phyloP scores from a whole-genome alignment of 2,888 invertebrate species.

The Xylota sylvarum region DNA sequence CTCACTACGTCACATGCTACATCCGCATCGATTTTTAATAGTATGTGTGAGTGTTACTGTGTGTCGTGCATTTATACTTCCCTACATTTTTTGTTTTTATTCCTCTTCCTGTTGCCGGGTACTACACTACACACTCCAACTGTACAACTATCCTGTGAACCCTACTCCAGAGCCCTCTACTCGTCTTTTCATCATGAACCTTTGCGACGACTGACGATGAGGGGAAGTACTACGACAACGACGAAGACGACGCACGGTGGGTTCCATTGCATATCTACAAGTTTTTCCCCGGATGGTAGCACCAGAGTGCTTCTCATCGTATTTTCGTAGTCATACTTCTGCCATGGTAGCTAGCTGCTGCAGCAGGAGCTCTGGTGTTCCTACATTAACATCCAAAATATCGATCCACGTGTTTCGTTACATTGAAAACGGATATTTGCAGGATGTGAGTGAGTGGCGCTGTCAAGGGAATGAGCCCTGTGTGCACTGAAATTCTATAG shows the following conservation, averaged over 20 bases:
- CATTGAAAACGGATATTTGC: constrained; percentile 71
- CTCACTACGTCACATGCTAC: constrained; percentile 11
- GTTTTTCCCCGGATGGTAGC: constrained; percentile 23
- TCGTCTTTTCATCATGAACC: constrained; percentile 44
- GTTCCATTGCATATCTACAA: constrained; percentile 52
- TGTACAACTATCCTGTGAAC: constrained; percentile 33
- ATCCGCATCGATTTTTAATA: constrained; percentile 14
- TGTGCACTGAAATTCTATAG: constrained; percentile 35
- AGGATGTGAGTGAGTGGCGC: constrained; percentile 63
- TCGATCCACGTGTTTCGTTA: constrained; percentile 72
- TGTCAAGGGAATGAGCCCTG: constrained; percentile 61
- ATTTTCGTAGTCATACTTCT: constrained; percentile 36
- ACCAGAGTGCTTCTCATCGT: constrained; percentile 22
- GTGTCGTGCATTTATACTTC: constrained; percentile 21
- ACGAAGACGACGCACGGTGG: neutral
- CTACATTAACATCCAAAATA: constrained; percentile 66
- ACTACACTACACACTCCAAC: neutral
- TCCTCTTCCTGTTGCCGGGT: constrained; percentile 41
- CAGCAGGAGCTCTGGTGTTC: constrained; percentile 34
- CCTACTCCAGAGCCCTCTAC: constrained; percentile 34
- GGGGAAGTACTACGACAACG: constrained; percentile 9
- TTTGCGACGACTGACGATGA: constrained; percentile 22
- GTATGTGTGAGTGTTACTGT: constrained; percentile 15
- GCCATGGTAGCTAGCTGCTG: constrained; percentile 15
- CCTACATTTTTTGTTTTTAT: constrained; percentile 14